Conservation (phyloP, 2,888 invertebrate species). For the Cancer borealis region DNA sequence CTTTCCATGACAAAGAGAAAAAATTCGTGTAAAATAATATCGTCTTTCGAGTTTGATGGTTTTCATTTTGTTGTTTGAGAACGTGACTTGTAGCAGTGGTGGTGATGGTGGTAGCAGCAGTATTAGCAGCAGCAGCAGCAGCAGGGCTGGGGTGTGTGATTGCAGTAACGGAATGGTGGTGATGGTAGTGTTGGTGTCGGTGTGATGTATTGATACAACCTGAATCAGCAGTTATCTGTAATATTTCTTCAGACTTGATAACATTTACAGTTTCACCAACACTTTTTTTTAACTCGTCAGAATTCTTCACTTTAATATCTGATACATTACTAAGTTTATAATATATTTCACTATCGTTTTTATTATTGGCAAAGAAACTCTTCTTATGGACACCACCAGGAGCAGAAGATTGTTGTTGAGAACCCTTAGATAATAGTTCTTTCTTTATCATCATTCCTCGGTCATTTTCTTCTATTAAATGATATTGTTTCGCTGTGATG, state of each 20-base stretch:
- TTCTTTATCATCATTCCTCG: not conserved
- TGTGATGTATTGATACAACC: not conserved
- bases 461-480: not conserved
- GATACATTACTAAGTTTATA: not conserved
- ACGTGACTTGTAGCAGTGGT: not conserved
- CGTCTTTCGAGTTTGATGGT: constrained; percentile 1
- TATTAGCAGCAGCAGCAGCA: not conserved
- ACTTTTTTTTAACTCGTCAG: not conserved
- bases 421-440: not conserved
- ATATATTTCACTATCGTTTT: not conserved
- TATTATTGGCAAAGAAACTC: not conserved
- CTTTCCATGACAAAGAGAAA: constrained; percentile 44
- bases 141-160: not conserved
- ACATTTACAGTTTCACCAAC: not conserved
- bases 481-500: not conserved
- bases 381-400: not conserved
- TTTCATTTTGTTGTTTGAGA: not conserved
- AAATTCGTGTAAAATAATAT: constrained; percentile 53
- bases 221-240: not conserved
- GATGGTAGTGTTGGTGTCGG: not conserved
- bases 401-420: not conserved
- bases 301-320: not conserved
- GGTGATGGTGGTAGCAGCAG: not conserved
- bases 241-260: not conserved
- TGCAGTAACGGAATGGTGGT: not conserved